Base-by-base conservation (phyloP, 2,888 invertebrate species). In the Cryptophagus acutangulus region DNA sequence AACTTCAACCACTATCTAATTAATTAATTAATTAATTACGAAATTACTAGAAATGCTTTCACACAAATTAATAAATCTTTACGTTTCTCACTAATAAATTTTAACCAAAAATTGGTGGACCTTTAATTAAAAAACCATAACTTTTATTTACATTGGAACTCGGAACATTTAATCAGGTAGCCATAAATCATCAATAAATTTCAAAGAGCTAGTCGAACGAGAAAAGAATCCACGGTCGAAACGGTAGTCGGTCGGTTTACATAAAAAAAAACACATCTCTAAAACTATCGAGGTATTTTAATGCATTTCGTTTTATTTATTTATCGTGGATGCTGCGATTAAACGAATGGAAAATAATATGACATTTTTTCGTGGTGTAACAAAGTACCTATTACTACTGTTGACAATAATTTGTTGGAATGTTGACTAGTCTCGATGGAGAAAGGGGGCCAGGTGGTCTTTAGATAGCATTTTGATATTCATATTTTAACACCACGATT, bases 401-500 rank as follows among this genome's bases (percentile, higher is more conserved):
- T 33, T 33, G 39, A 33, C 39, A 40, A 40, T 35, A 34, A 29
- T 35, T 26, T 35, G 29, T 34, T 40, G 40, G 40, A 35, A 40
- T 40, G 34, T 20, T 34, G 17, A 16, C 31, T 10, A 9, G 29
- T 2, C 8, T 29, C 26, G 3, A n/a, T n/a, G n/a, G n/a, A n/a
- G n/a, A n/a, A n/a, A n/a, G n/a, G 9, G 12, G 12, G 30, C 45
- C 41, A 45, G 39, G 40, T 42, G 46, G 39, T 31, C 45, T 45
- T 39, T 28, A 35, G 38, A 42, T 43, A 28, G 28, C 14, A 17
- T 30, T 46, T 12, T 26, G 40, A 45, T 50, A 44, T 42, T 48
- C 41, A 50, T 48, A 46, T 50, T 48, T 50, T 48, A 50, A 50
- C 48, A 38, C 42, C 38, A 35, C 29, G 33, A 50, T 50, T 48